Percentiles rank a stretch among this genome's conserved stretches.
phyloP scores from a whole-genome alignment of 2,797 vertebrate species.

The Helarctos malayanus region DNA sequence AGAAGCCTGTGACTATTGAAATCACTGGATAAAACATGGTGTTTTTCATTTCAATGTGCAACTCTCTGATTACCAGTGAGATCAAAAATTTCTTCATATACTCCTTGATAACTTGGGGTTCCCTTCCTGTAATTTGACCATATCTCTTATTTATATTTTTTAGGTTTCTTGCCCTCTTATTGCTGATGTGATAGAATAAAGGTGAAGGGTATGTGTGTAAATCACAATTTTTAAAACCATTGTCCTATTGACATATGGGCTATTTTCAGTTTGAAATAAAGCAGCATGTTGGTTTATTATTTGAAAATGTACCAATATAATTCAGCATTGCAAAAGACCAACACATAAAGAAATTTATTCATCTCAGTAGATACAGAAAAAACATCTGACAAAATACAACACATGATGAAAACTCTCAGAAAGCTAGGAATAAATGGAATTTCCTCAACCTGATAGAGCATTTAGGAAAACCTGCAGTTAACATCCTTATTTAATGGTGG shows the following conservation, averaged over 20 bases:
- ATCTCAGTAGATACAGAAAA: conserved; percentile 4
- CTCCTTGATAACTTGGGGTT: background rate
- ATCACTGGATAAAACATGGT: background rate
- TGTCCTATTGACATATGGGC: background rate
- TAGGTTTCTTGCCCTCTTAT: background rate
- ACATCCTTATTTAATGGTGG: background rate
- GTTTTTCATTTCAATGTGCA: background rate
- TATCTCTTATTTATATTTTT: conserved; percentile 7
- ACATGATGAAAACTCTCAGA: conserved; percentile 22
- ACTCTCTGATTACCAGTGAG: background rate
- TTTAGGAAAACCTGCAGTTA: background rate
- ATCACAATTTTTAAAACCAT: background rate
- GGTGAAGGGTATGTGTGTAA: background rate
- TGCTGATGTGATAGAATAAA: background rate
- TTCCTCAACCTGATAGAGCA: background rate
- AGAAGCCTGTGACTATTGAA: background rate
- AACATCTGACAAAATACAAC: background rate
- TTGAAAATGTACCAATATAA: conserved; percentile 19
- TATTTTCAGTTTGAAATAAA: conserved; percentile 51
- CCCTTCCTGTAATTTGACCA: background rate
- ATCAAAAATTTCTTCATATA: conserved; percentile 12
- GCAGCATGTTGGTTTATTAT: conserved; percentile 40
- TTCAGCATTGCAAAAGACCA: background rate
- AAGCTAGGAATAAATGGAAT: conserved; percentile 12
- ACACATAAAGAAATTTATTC: background rate